Percentiles rank a stretch among this genome's conserved stretches.
Conservation (phyloP, 2,888 invertebrate species). For the Nymphalis polychloros region DNA sequence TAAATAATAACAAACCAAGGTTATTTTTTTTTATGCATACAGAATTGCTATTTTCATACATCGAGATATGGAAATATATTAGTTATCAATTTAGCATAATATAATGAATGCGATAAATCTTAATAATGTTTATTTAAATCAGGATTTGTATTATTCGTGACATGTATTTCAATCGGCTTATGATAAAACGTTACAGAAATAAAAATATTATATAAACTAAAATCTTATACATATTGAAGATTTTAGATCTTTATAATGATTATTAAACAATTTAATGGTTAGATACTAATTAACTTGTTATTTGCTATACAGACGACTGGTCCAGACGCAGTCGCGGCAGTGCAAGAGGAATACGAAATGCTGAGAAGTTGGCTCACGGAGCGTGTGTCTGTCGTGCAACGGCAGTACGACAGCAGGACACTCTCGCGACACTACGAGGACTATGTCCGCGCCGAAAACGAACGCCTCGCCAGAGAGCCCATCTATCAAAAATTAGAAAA, state of each 20-base stretch:
- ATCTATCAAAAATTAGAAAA: constrained; percentile 89
- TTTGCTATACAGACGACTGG: constrained; percentile 81
- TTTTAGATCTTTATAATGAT: too few species aligned
- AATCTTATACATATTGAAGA: too few species aligned
- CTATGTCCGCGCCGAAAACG: constrained; percentile 88
- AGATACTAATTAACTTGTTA: neutral
- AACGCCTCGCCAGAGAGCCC: constrained; percentile 87
- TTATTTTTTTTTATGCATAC: neutral
- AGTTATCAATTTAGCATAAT: neutral
- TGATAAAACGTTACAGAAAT: too few species aligned
- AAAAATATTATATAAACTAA: too few species aligned
- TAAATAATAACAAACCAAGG: too few species aligned
- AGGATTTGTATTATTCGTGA: neutral
- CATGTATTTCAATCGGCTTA: neutral
- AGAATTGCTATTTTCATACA: neutral
- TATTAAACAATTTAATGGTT: too few species aligned
- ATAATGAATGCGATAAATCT: neutral
- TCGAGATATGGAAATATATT: too few species aligned
- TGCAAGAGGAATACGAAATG: constrained; percentile 90
- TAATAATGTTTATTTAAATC: constrained; percentile 1
- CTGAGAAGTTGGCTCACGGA: constrained; percentile 91
- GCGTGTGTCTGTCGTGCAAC: constrained; percentile 88
- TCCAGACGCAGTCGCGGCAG: constrained; percentile 87
- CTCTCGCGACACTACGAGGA: constrained; percentile 91
- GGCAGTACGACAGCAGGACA: constrained; percentile 87